A percentile compares a stretch with the other conserved stretches of the same genome.
Evolutionary conservation across 2,888 invertebrate genomes (phyloP).

Genomic region (Nemotelus nigrinus): DNA sequence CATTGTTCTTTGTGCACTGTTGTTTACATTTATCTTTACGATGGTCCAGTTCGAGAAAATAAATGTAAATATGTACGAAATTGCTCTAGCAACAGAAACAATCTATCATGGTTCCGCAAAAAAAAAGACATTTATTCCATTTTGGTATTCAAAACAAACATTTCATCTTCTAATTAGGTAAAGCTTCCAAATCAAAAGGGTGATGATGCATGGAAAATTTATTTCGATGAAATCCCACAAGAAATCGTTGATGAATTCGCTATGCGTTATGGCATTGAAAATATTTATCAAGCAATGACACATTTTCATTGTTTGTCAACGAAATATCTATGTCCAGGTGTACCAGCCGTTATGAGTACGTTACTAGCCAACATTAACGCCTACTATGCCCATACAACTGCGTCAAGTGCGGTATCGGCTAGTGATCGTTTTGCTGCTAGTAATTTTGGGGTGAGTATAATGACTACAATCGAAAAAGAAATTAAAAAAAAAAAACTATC

Average conservation of each 20-base stretch:
- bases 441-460: slow-evolving; percentile 92
- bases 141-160: too few species aligned
- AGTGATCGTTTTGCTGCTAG: slow-evolving; percentile 99
- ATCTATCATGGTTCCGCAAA: too few species aligned
- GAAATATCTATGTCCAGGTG: slow-evolving; percentile 98
- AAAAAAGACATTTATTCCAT: too few species aligned
- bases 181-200: slow-evolving; percentile 93
- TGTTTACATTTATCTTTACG: too few species aligned
- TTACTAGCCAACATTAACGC: slow-evolving; percentile 99
- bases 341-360: slow-evolving; percentile 99
- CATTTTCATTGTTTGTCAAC: slow-evolving; percentile 99
- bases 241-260: slow-evolving; percentile 99
- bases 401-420: slow-evolving; percentile 96
- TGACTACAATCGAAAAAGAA: neutral
- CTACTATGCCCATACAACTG: slow-evolving; percentile 98
- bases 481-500: neutral
- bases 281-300: slow-evolving; percentile 86
- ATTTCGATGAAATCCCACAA: slow-evolving; percentile 97
- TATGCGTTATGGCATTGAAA: slow-evolving; percentile 99
- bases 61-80: too few species aligned
- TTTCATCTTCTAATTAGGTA: slow-evolving; percentile 55
- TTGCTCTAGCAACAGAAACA: too few species aligned
- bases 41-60: too few species aligned
- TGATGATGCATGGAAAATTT: slow-evolving; percentile 99
- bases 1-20: too few species aligned